Evolutionary conservation across 2,888 invertebrate genomes (phyloP).

Genomic region (Acanthopleura granulata): DNA sequence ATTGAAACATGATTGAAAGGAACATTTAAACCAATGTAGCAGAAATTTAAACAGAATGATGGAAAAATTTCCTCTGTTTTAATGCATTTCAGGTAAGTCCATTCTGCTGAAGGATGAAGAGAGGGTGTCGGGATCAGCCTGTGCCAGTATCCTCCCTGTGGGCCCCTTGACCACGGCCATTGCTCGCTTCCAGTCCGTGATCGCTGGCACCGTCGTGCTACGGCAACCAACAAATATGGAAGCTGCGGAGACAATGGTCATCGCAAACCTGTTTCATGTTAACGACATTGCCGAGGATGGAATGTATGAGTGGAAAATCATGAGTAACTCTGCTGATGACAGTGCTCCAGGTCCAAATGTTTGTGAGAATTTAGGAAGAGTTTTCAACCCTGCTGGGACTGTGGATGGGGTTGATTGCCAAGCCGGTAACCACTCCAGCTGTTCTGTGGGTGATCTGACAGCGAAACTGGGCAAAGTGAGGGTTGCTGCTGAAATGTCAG

Average conservation of each 20-base stretch:
- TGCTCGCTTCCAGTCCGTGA: constrained; percentile 35
- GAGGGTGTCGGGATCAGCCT: constrained; percentile 25
- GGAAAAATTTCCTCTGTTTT: not conserved
- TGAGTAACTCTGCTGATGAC: constrained; percentile 21
- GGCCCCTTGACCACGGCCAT: constrained; percentile 40
- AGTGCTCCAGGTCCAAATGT: constrained; percentile 27
- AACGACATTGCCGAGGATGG: constrained; percentile 22
- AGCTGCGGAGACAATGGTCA: constrained; percentile 38
- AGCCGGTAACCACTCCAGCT: constrained; percentile 28
- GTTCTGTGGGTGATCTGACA: constrained; percentile 46
- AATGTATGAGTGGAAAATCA: constrained; percentile 34
- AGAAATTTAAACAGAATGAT: no score
- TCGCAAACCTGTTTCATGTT: constrained; percentile 36
- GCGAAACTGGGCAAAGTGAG: constrained; percentile 42
- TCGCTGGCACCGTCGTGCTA: constrained; percentile 47
- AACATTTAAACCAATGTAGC: no score
- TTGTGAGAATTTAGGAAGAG: constrained; percentile 6
- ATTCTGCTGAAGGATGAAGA: constrained; percentile 30
- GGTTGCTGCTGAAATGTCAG: constrained; percentile 29
- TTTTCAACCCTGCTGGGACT: constrained; percentile 34
- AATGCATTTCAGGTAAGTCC: constrained; percentile 38
- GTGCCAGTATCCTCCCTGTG: constrained; percentile 43
- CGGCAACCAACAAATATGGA: constrained; percentile 34
- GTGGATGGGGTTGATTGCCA: constrained; percentile 29
- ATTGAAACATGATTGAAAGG: no score